Evolutionary conservation across 2,113 vertebrate genomes (phyloP).

Genomic region (Gadus chalcogrammus): DNA sequence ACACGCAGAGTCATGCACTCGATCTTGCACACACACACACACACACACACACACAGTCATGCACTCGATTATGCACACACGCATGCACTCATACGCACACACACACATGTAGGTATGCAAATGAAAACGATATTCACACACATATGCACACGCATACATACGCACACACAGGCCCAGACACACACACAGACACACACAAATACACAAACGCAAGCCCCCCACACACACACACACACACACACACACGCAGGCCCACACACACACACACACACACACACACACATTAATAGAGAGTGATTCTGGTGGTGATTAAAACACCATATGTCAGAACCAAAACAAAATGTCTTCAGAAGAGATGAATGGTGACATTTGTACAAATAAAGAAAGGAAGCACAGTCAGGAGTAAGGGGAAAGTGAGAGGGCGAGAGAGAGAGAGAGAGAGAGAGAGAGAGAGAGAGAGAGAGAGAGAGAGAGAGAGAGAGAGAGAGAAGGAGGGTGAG

Average conservation of each 20-base stretch:
- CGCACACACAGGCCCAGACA: constrained; percentile 22
- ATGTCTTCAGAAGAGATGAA: no score
- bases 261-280: no score
- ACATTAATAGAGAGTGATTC: no score
- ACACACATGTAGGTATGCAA: constrained; percentile 16
- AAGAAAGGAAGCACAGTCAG: background rate
- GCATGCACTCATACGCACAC: constrained; percentile 20
- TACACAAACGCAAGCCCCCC: background rate
- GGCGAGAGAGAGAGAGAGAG: no score
- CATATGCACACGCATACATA: constrained; percentile 10
- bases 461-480: background rate
- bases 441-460: no score
- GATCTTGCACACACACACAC: background rate
- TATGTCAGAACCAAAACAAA: no score
- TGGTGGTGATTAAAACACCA: no score
- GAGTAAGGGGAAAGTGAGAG: no score
- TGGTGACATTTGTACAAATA: no score
- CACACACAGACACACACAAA: constrained; percentile 10
- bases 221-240: no score
- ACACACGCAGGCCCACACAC: no score
- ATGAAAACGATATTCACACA: background rate
- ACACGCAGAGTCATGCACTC: background rate
- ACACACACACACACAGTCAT: constrained; percentile 8
- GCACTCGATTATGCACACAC: background rate
- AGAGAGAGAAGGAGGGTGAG: constrained; percentile 22